Evolutionary conservation across 1,140 invertebrate species (phyloP), one percentile per base, ranked within the genome.

Genomic region (Papilio xuthus): DNA sequence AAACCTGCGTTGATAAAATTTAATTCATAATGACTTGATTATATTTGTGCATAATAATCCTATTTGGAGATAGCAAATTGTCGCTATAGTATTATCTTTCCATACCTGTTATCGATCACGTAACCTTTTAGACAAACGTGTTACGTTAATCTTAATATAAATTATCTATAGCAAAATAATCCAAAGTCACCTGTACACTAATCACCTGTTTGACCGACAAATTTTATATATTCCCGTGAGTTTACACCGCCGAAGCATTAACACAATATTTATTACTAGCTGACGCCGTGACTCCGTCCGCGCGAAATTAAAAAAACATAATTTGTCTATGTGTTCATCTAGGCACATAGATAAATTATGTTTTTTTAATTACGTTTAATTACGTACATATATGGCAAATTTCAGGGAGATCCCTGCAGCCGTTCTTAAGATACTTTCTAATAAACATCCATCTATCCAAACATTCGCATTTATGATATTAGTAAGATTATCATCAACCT

Each of bases 41-140:
- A 50, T 18, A 15, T 18, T 47, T 47, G 15, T 47, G 18, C 18
- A 8, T 53, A 53, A 53, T n/a, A 53, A 60, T 60, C 23, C 12
- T 60, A 60, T 60, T 37, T 37, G 4, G 2, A 15, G 23, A 26
- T 60, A 60, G 56, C 23, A 26, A 60, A 60, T 26, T 60, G 56
- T 60, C 23, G 20, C 23, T 23, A 26, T 60, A 12, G 26, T 26
- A 2, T 60, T 60, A n/a, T n/a, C 13, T 7, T 56, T 56, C n/a
- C 0, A 60, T 60, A 26, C 20, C 20, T 26, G 56, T 60, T 60
- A 60, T 60, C 56, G 23, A 20, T 60, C 56, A 60, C 56, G 56
- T 60, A 60, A 60, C 20, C 13, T 60, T 60, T 60, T 23, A 60
- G 10, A 60, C 10, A 60, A 26, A 60, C 56, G 56, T 60, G 56